Evolutionary conservation across 2,888 invertebrate genomes (phyloP), one percentile per base, ranked within the genome.

Genomic region (Caradrina kadenii): DNA sequence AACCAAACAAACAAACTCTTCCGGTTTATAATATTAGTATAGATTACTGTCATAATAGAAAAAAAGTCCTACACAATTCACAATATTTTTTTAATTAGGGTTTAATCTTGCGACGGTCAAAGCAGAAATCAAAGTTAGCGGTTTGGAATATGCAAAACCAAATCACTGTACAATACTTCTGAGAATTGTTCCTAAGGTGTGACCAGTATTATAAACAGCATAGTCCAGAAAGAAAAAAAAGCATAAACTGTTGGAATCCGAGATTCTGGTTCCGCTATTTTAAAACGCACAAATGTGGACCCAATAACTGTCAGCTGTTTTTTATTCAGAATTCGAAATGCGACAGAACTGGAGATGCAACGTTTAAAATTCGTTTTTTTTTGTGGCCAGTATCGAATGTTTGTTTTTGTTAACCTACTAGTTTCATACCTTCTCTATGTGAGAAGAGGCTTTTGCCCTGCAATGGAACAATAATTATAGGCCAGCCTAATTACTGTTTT

Each of bases 311-410:
- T 66, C 59, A 73, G 45, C 62, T 67, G 62, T 65, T 79, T 77
- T 66, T 77, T 26, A 79, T 79, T 59, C 59, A 13, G 17, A 73
- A 63, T 66, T 79, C 11, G 59, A n/a, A 73, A 76, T 52, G 54
- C 54, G 39, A 73, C 64, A 53, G 54, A 52, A 52, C 11, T 60
- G 54, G 52, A 63, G 67, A 60, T 55, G 52, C 54, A 66, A 54
- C 61, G 59, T 73, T 79, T 59, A 79, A 63, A 78, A 78, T 59
- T 62, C 56, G 13, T 54, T 73, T 73, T 54, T 73, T 73, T 76
- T 76, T 76, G 54, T 49, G 52, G 50, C 53, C 62, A 59, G 62
- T 79, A 63, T 66, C 48, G 73, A 45, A 66, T 66, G 50, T 22
- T 39, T 62, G 35, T 63, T 52, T 66, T 69, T 49, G 53, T 49